Percentiles rank a stretch among this genome's conserved stretches.
These are phyloP conservation scores for Amiota mariae DNA, from an alignment of 2,888 invertebrate species.

Conservation along the genomic window DNA sequence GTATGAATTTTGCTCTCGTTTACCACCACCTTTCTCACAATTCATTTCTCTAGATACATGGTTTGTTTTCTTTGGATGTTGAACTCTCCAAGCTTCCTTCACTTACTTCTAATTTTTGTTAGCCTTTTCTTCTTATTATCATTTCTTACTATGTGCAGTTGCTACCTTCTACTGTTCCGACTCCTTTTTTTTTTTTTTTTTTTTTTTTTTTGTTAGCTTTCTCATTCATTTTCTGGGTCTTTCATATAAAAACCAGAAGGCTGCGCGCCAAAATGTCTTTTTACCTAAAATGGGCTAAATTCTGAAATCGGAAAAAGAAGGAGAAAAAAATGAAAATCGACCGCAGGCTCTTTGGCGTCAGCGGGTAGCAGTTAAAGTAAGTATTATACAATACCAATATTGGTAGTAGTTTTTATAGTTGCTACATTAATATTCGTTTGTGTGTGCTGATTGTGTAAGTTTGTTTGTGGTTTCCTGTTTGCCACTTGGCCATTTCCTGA, in stretches of 20 bases:
- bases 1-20: not conserved
- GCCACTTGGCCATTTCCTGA: constrained; percentile 23
- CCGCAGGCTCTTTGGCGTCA: constrained; percentile 19
- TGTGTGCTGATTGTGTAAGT: constrained; percentile 4
- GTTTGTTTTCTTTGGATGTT: not conserved
- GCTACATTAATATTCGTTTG: not conserved
- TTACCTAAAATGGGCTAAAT: constrained; percentile 5
- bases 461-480: constrained; percentile 22
- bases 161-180: no score
- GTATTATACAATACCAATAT: no score
- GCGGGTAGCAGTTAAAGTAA: not conserved
- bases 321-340: not conserved
- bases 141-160: no score
- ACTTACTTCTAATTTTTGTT: not conserved
- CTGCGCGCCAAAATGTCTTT: constrained; percentile 21
- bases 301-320: not conserved
- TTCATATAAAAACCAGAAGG: constrained; percentile 6
- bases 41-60: not conserved
- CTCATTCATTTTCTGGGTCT: not conserved
- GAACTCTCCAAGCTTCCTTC: not conserved
- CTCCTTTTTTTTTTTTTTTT: not conserved
- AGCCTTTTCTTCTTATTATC: not conserved
- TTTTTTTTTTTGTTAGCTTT: not conserved
- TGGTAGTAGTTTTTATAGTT: no score
- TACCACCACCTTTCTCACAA: no score